These are phyloP conservation scores for Hemitrygon akajei DNA, from an alignment of 2,797 vertebrate genomes.

Conservation along the genomic window DNA sequence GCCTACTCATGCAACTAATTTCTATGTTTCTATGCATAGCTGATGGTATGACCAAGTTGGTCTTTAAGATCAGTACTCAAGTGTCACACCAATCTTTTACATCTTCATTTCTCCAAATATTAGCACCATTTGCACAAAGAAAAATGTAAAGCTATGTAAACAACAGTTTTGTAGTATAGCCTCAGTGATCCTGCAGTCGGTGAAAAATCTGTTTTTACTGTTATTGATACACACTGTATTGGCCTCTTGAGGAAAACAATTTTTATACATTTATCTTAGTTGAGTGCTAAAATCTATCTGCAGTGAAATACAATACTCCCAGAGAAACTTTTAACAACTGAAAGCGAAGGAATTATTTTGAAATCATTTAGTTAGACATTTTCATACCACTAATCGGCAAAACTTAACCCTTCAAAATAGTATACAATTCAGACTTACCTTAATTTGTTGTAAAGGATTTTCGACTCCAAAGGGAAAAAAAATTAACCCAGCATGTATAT, in stretches of 20 bases:
- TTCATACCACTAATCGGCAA: no score
- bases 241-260: conserved; percentile 28
- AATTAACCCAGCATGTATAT: no score
- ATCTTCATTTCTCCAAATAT: no score
- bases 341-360: neutral
- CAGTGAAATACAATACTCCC: conserved; percentile 28
- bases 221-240: conserved; percentile 19
- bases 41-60: no score
- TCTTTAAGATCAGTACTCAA: no score
- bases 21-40: no score
- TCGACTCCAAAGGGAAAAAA: neutral
- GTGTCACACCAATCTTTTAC: no score
- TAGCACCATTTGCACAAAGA: no score
- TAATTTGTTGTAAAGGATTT: neutral
- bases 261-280: conserved; percentile 20
- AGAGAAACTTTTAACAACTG: neutral
- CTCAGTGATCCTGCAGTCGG: neutral
- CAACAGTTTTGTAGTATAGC: neutral
- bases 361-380: neutral
- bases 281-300: neutral
- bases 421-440: neutral
- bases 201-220: neutral
- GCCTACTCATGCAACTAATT: no score
- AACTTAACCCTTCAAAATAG: neutral
- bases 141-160: neutral